Evolutionary conservation across 2,113 vertebrate genomes (phyloP), one percentile per base, ranked within the genome.

Genomic region (Miniopterus natalensis): DNA sequence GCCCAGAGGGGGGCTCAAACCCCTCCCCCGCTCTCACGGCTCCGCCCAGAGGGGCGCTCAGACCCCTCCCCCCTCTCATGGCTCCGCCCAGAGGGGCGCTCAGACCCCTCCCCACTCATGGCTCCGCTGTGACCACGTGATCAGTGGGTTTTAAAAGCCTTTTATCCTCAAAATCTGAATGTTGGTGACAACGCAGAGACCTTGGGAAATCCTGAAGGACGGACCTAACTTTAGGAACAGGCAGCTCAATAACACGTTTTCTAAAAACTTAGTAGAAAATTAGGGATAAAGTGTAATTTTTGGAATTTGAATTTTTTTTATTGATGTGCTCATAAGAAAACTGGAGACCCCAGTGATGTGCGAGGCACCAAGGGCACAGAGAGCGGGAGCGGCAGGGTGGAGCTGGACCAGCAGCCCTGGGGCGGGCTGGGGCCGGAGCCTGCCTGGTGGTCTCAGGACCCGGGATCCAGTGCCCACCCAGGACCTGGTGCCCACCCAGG

Each of bases 391-490:
- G 4, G 25, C 1, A 25, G 42, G 53, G 5, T 15, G 15, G 13
- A 1, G 15, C 51, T 51, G 49, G 49, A 51, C 36, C 36, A 36
- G 36, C 36, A 36, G 36, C 36, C 36, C 36, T 51, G 49, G 59
- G 10, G 42, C 0, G 2, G 31, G 31, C 1, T 1, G 0, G 13
- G 13, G 66, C 27, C 2, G 3, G 47, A 29, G 45, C 59, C 4
- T 5, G 23, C 31, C 51, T n/a, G 6, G n/a, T 8, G 6, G 18
- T 13, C 14, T 75, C 21, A 47, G 66, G 63, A 87, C 49, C 66
- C 3, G 1, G 18, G 11, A 10, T 15, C 25, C 15, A 17, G 25
- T 11, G 1, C 20, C 20, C 40, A 10, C 3, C 3, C 3, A 5
- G 10, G 45, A 2, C 15, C 36, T 36, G 20, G 29, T 10, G 1